These are phyloP conservation scores for Halcyon chelicuti DNA, from an alignment of 2,797 vertebrate species.

Conservation along the genomic window DNA sequence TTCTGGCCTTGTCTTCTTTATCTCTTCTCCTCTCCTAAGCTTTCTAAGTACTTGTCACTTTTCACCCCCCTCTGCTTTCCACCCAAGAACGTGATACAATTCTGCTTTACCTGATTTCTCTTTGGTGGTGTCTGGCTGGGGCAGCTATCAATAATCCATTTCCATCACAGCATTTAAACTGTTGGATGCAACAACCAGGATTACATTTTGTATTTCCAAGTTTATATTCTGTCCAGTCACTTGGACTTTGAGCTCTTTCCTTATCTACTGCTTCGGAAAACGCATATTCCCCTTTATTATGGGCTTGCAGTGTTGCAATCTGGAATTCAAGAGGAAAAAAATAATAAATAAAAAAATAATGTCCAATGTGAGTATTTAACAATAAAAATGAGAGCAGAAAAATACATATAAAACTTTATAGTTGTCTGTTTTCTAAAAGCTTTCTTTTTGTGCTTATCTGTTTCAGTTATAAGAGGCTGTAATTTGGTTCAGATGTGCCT, in stretches of 20 bases:
- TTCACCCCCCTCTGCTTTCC: not conserved
- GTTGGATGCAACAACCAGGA: not conserved
- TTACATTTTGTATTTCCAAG: not conserved
- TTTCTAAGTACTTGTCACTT: not conserved
- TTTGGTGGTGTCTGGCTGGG: not conserved
- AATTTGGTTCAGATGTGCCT: slow-evolving; percentile 20
- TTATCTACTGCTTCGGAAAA: not conserved
- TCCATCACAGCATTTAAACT: not conserved
- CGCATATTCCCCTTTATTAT: not conserved
- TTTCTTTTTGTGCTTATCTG: not conserved
- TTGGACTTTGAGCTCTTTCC: not conserved
- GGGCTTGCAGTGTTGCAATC: not conserved
- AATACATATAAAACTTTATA: not conserved
- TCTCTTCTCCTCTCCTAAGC: not conserved
- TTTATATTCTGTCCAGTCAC: not conserved
- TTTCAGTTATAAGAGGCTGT: not conserved
- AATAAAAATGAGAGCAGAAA: not conserved
- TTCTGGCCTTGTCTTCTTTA: not conserved
- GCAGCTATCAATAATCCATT: not conserved
- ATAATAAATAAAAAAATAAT: not conserved
- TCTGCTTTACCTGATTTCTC: not conserved
- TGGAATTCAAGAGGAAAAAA: not conserved
- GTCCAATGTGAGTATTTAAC: not conserved
- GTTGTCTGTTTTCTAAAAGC: not conserved
- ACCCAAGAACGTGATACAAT: not conserved